Evolutionary conservation across 2,113 vertebrate species (phyloP).

Genomic region (Paralichthys olivaceus): DNA sequence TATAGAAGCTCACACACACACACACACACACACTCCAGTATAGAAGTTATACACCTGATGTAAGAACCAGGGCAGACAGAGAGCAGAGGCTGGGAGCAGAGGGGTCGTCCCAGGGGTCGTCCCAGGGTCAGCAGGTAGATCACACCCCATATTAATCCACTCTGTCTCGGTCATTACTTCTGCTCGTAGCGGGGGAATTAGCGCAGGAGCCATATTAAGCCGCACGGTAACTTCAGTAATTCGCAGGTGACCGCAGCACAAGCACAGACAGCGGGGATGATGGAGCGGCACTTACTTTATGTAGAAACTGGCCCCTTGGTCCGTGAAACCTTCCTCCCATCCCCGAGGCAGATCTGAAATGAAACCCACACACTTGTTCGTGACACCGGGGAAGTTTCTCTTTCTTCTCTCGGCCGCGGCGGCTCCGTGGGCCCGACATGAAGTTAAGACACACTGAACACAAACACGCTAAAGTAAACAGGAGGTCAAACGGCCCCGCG

Average conservation of each 20-base stretch:
- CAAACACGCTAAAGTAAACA: conserved; percentile 24
- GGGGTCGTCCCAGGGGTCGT: conserved; percentile 18
- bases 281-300: conserved; percentile 88
- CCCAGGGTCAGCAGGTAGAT: conserved; percentile 34
- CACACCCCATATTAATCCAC: conserved; percentile 9
- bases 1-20: too few species aligned
- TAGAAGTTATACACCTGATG: too few species aligned
- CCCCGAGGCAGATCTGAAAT: conserved; percentile 89
- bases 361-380: not conserved
- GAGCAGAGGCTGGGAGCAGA: too few species aligned
- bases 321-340: conserved; percentile 95
- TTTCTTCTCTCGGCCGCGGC: too few species aligned
- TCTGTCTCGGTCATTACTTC: conserved; percentile 3
- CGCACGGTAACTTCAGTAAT: not conserved
- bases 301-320: conserved; percentile 93
- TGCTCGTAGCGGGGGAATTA: conserved; percentile 28
- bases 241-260: conserved; percentile 7
- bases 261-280: not conserved
- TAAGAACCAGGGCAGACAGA: too few species aligned
- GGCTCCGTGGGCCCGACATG: not conserved
- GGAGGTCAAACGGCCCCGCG: not conserved
- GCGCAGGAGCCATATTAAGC: conserved; percentile 51
- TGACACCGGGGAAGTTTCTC: not conserved
- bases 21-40: too few species aligned
- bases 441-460: not conserved